Conservation (phyloP, 2,113 vertebrate genomes). For the Thunnus maccoyii region DNA sequence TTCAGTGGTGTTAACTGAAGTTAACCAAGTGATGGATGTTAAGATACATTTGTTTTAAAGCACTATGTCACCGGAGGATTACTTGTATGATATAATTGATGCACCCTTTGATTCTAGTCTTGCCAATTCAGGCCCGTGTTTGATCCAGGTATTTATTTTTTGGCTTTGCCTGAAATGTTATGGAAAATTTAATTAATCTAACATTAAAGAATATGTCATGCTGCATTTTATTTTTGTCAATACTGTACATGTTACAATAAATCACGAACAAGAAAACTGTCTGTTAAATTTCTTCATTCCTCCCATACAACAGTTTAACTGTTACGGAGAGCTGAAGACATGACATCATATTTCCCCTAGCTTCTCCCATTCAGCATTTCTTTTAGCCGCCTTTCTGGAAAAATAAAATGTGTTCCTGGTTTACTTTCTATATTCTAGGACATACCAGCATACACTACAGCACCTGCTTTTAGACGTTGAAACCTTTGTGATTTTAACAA, state of each 20-base stretch:
- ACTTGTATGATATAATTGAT: background rate
- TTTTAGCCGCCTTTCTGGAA: too few species aligned
- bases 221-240: constrained; percentile 56
- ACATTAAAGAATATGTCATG: constrained; percentile 38
- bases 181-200: constrained; percentile 16
- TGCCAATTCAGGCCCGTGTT: background rate
- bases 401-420: too few species aligned
- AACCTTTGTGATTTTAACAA: too few species aligned
- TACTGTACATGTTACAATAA: constrained; percentile 73
- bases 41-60: constrained; percentile 20
- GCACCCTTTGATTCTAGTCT: background rate
- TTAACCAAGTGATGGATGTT: constrained; percentile 1
- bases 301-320: background rate
- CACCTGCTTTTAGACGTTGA: too few species aligned
- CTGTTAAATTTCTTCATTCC: background rate
- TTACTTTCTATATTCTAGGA: too few species aligned
- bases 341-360: too few species aligned
- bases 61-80: constrained; percentile 37
- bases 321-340: background rate
- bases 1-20: background rate
- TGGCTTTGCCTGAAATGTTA: background rate
- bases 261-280: constrained; percentile 31
- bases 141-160: constrained; percentile 44
- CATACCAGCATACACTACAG: too few species aligned
- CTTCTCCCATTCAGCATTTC: too few species aligned